Percentiles rank a stretch among this genome's conserved stretches.
Conservation (phyloP, 2,888 invertebrate genomes). For the Eilema caniola region DNA sequence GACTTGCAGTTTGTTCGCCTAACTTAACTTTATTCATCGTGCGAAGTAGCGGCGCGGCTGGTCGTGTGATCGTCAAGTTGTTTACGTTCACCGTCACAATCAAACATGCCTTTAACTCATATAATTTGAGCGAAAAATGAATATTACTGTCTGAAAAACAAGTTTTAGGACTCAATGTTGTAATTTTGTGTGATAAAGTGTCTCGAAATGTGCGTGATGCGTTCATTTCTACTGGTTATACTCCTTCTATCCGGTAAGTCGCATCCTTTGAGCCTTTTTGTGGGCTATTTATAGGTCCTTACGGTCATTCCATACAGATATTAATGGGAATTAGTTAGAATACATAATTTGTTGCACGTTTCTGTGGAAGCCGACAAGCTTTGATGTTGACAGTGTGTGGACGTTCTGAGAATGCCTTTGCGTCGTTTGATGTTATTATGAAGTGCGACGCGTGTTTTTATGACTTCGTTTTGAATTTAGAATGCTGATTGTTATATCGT, state of each 20-base stretch:
- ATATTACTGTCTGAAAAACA: slow-evolving; percentile 41
- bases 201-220: slow-evolving; percentile 73
- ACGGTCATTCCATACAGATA: slow-evolving; percentile 77
- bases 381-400: slow-evolving; percentile 57
- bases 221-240: slow-evolving; percentile 67
- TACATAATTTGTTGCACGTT: slow-evolving; percentile 60
- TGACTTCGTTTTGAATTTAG: slow-evolving; percentile 44
- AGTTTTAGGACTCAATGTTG: slow-evolving; percentile 48
- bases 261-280: slow-evolving; percentile 74
- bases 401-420: slow-evolving; percentile 50
- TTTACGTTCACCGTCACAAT: slow-evolving; percentile 60
- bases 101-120: slow-evolving; percentile 59
- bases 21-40: slow-evolving; percentile 58
- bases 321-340: slow-evolving; percentile 73
- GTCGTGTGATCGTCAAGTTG: slow-evolving; percentile 51
- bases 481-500: slow-evolving; percentile 42
- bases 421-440: slow-evolving; percentile 59
- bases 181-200: slow-evolving; percentile 64
- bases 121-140: slow-evolving; percentile 65
- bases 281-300: slow-evolving; percentile 77
- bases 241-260: slow-evolving; percentile 80
- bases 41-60: slow-evolving; percentile 53
- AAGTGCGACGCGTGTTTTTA: slow-evolving; percentile 51
- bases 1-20: slow-evolving; percentile 47
- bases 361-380: slow-evolving; percentile 51